Evolutionary conservation across 2,113 vertebrate species (phyloP), one percentile per base, ranked within the genome.

Genomic region (Pseudopodoces humilis): DNA sequence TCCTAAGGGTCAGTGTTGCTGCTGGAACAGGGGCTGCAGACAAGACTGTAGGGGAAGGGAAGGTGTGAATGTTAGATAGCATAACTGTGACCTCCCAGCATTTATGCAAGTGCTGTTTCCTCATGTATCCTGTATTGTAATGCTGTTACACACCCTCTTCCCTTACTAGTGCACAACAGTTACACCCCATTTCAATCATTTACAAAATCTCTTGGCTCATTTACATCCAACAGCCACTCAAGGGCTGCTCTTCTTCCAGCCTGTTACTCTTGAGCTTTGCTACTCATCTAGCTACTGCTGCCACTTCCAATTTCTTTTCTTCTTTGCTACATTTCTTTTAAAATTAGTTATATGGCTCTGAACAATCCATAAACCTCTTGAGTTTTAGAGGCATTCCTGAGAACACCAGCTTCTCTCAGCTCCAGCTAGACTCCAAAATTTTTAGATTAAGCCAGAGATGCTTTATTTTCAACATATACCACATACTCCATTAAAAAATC

Each of bases 311-410:
- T 75, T 97, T 86, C 64, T 93, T 94, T 88, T 94, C 74, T 83
- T 88, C 59, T 93, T 83, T 83, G 53, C 47, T 95, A 17, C 43
- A 41, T 63, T 91, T 94, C 60, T 91, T 96, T 92, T 53, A 87
- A 86, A 46, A 82, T 88, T 69, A 95, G 60, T 37, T 97, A 95
- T 56, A 76, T 63, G 86, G 49, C 27, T 80, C 46, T 80, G 76
- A 97, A 64, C 94, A 86, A 97, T 55, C 86, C 82, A 94, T 72
- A 97, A 95, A 94, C 33, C 49, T 95, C 69, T 43, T 79, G 89
- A 85, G 83, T 76, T 88, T 90, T 22, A 96, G 17, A 87, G 81
- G 60, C 52, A n/a, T 46, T 71, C 71, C 69, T 71, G 35, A 96
- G 86, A 96, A 93, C n/a, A 92, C 6, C 35, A 72, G 88, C 31